These are phyloP conservation scores for Pongo pygmaeus DNA, from an alignment of 2,113 vertebrate species.

Conservation along the genomic window DNA sequence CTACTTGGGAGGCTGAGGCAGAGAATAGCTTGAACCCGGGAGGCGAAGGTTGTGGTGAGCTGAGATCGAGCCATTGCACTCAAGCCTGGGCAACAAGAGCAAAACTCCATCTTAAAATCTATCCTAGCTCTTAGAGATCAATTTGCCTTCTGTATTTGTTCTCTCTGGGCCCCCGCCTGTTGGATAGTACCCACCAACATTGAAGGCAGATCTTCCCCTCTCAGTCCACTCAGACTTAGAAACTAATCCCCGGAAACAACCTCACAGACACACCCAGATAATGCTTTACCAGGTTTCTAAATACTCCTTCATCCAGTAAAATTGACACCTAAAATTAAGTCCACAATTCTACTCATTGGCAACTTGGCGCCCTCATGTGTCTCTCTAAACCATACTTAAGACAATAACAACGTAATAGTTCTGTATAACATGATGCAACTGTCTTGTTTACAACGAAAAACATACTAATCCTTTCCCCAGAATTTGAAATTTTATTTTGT, in stretches of 20 bases:
- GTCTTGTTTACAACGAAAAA: neutral
- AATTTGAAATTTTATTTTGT: neutral
- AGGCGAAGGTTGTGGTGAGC: too few species aligned
- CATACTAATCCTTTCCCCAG: neutral
- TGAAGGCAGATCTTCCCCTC: neutral
- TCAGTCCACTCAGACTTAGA: neutral
- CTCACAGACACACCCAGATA: neutral
- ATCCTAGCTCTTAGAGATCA: neutral
- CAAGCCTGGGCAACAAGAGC: too few species aligned
- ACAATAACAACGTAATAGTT: neutral
- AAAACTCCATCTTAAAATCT: neutral
- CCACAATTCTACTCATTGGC: neutral
- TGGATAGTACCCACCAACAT: neutral
- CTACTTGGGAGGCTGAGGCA: too few species aligned
- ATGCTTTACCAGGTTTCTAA: neutral
- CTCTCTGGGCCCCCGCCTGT: neutral
- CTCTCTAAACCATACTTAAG: neutral
- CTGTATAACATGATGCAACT: neutral
- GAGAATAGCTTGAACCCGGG: too few species aligned
- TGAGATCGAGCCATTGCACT: too few species aligned
- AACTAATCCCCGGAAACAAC: neutral
- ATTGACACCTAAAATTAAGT: neutral
- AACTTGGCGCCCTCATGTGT: neutral
- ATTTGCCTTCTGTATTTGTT: neutral
- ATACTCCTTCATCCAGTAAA: neutral